Evolutionary conservation across 2,888 invertebrate species (phyloP).

Genomic region (Drosophila testacea): DNA sequence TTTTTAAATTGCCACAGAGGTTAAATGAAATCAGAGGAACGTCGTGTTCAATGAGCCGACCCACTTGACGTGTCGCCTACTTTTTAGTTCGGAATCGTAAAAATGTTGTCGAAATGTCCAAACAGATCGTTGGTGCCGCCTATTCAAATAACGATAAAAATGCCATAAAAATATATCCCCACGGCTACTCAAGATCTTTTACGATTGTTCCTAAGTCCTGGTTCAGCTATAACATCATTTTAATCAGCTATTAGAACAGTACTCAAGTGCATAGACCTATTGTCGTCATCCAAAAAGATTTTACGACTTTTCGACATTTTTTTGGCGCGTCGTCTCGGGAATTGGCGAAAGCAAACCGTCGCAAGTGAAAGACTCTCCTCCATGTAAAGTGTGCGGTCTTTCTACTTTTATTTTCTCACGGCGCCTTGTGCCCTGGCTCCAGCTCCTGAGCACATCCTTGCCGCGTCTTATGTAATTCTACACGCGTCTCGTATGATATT

Average conservation of each 20-base stretch:
- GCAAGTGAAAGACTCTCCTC: slow-evolving; percentile 51
- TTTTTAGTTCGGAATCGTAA: slow-evolving; percentile 47
- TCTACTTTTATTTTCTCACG: slow-evolving; percentile 63
- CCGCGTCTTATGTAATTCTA: slow-evolving; percentile 64
- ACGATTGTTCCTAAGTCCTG: slow-evolving; percentile 63
- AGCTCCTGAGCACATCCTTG: slow-evolving; percentile 43
- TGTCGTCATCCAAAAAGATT: slow-evolving; percentile 33
- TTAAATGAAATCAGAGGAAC: slow-evolving; percentile 64
- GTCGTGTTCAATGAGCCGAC: slow-evolving; percentile 36
- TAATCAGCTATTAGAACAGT: slow-evolving; percentile 64
- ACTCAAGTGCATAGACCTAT: slow-evolving; percentile 43
- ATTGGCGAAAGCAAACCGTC: slow-evolving; percentile 52
- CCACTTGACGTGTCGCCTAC: slow-evolving; percentile 65
- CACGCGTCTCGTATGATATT: slow-evolving; percentile 64
- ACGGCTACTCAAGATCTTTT: slow-evolving; percentile 40
- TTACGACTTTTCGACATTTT: slow-evolving; percentile 56
- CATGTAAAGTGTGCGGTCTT: slow-evolving; percentile 18
- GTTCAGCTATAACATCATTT: slow-evolving; percentile 70
- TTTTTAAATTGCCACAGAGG: slow-evolving; percentile 68
- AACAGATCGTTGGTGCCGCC: slow-evolving; percentile 81
- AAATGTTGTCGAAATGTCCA: slow-evolving; percentile 78
- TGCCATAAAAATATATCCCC: slow-evolving; percentile 68
- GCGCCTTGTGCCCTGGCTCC: slow-evolving; percentile 34
- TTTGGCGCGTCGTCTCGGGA: slow-evolving; percentile 71
- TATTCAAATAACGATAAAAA: slow-evolving; percentile 81